These are phyloP conservation scores for Oncorhynchus tshawytscha DNA, from an alignment of 2,113 vertebrate genomes.

Conservation along the genomic window DNA sequence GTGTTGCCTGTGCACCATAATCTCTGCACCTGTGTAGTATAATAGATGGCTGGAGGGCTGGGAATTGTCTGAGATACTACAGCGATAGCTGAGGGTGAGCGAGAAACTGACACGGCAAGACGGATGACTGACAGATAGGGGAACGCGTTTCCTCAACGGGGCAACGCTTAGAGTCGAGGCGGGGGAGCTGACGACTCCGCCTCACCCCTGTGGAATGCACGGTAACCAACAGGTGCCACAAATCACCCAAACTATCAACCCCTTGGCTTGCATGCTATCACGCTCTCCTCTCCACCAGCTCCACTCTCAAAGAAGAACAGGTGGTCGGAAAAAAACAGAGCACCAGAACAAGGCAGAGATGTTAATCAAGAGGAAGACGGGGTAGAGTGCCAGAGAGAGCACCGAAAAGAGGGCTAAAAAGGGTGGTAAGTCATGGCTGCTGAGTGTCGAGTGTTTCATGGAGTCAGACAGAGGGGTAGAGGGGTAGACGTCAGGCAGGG, in stretches of 20 bases:
- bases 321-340: neutral
- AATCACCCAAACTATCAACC: conserved; percentile 15
- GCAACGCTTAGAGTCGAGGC: conserved; percentile 38
- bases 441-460: conserved; percentile 21
- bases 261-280: conserved; percentile 11
- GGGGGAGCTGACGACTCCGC: conserved; percentile 14
- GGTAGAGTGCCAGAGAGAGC: neutral
- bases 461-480: conserved; percentile 24
- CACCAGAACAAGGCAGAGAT: neutral
- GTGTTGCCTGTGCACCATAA: neutral
- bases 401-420: neutral
- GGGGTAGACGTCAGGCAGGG: conserved; percentile 9
- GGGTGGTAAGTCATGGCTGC: conserved; percentile 23
- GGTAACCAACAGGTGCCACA: conserved; percentile 9
- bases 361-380: conserved; percentile 2
- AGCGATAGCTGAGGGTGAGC: conserved; percentile 17
- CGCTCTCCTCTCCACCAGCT: neutral
- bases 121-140: conserved; percentile 51
- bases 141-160: conserved; percentile 26
- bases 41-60: conserved; percentile 21
- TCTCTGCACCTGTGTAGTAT: conserved; percentile 37
- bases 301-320: neutral
- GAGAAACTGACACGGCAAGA: conserved; percentile 46
- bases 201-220: conserved; percentile 20
- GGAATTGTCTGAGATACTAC: conserved; percentile 22